These are phyloP conservation scores for Tricholauxania praeusta DNA, from an alignment of 2,888 invertebrate genomes.

Conservation along the genomic window DNA sequence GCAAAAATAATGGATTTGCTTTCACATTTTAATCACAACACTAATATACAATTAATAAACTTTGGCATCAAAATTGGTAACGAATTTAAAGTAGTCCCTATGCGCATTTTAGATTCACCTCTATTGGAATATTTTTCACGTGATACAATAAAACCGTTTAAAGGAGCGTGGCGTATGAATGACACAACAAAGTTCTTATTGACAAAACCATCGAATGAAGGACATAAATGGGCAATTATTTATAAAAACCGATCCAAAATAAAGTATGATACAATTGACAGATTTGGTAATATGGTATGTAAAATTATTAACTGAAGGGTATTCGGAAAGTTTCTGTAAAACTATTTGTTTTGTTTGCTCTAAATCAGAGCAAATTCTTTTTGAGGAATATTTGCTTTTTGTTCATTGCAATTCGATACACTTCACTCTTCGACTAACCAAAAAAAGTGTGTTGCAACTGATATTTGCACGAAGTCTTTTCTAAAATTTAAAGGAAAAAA, in stretches of 20 bases:
- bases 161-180: slow-evolving; percentile 59
- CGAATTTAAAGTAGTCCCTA: slow-evolving; percentile 81
- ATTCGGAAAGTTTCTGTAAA: too few relatives aligned
- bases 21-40: slow-evolving; percentile 56
- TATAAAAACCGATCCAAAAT: slow-evolving; percentile 42
- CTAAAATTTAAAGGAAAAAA: too few relatives aligned
- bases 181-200: slow-evolving; percentile 47
- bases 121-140: slow-evolving; percentile 72
- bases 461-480: too few relatives aligned
- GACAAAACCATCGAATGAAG: slow-evolving; percentile 29
- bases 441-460: too few relatives aligned
- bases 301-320: not conserved
- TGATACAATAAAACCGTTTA: slow-evolving; percentile 40
- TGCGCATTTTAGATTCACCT: slow-evolving; percentile 85
- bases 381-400: too few relatives aligned
- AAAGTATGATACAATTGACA: slow-evolving; percentile 37
- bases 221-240: slow-evolving; percentile 59
- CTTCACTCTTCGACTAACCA: too few relatives aligned
- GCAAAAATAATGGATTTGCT: slow-evolving; percentile 78
- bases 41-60: slow-evolving; percentile 73
- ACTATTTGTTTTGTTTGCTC: too few relatives aligned
- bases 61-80: slow-evolving; percentile 85
- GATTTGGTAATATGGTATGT: slow-evolving; percentile 23
- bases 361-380: too few relatives aligned
- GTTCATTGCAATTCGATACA: too few relatives aligned